Conservation (phyloP, 2,113 vertebrate genomes). For the Crotophaga sulcirostris region DNA sequence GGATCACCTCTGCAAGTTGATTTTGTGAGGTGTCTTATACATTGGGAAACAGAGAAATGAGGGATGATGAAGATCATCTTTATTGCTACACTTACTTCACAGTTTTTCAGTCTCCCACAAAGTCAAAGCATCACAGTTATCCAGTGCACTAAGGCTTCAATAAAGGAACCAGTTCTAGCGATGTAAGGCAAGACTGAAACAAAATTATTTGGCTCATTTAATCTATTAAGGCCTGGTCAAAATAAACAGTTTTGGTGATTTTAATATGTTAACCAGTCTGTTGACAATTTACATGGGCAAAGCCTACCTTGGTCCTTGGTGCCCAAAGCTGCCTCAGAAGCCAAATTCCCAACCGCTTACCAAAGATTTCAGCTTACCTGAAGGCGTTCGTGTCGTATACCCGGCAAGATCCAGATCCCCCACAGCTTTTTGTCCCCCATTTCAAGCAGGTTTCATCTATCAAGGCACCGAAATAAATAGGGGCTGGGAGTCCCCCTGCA, state of each 20-base stretch:
- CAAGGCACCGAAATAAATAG: slow-evolving; percentile 93
- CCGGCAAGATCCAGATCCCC: slow-evolving; percentile 86
- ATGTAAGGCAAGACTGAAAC: not conserved
- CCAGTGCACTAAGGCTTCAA: not conserved
- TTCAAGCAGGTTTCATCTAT: slow-evolving; percentile 92
- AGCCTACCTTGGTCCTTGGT: not conserved
- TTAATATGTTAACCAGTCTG: not conserved
- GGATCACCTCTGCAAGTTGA: not conserved
- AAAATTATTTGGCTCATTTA: not conserved
- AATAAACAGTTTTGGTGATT: not conserved
- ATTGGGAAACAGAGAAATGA: not conserved
- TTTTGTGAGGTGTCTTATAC: not conserved
- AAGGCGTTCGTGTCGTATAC: slow-evolving; percentile 85
- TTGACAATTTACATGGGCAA: not conserved
- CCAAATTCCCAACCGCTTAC: not conserved
- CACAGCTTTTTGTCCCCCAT: slow-evolving; percentile 88
- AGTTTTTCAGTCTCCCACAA: not conserved
- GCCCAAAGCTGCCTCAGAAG: not conserved
- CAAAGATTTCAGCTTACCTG: slow-evolving; percentile 75
- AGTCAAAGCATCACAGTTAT: not conserved
- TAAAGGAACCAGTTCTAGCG: not conserved
- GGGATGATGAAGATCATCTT: not conserved
- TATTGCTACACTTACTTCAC: not conserved
- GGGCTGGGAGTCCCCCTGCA: slow-evolving; percentile 91
- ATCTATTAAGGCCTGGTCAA: not conserved